A percentile compares a stretch with the other conserved stretches of the same genome.
Evolutionary conservation across 2,888 invertebrate species (phyloP).

Genomic region (Diarsia dahlii): DNA sequence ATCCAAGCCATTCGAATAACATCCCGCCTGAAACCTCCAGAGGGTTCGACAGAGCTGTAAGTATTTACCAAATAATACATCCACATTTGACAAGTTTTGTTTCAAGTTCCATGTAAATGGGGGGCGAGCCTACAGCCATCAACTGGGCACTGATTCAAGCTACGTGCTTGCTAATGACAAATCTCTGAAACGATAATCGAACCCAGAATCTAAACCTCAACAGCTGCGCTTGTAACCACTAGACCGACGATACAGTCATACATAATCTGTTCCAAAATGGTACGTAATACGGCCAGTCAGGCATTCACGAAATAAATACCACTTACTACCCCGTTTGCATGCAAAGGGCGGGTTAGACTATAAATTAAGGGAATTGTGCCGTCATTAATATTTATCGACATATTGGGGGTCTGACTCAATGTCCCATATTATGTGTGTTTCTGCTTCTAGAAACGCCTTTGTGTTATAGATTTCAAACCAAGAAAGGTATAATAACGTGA

Average conservation of each 20-base stretch:
- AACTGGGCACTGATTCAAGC: no score
- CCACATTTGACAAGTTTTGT: no score
- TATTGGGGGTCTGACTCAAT: conserved; percentile 21
- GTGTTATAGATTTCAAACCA: background rate
- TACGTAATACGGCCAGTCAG: conserved; percentile 2
- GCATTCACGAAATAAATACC: conserved; percentile 25
- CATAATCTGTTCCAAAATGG: background rate
- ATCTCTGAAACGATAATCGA: no score
- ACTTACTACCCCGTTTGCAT: conserved; percentile 22
- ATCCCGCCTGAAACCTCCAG: no score
- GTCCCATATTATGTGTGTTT: conserved; percentile 1
- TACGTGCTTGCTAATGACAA: no score
- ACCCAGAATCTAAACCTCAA: background rate
- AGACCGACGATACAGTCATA: background rate
- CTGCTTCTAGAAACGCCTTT: background rate
- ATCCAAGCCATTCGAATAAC: no score
- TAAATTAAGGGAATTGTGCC: conserved; percentile 26
- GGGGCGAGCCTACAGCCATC: no score
- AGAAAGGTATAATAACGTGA: background rate
- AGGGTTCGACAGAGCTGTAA: no score
- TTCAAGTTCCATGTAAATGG: no score
- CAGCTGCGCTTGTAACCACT: background rate
- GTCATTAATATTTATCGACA: conserved; percentile 50
- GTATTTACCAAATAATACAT: no score
- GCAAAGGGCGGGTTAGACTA: conserved; percentile 8